Base-by-base conservation (phyloP, 1,140 invertebrate genomes). In the Drosophila littoralis region DNA sequence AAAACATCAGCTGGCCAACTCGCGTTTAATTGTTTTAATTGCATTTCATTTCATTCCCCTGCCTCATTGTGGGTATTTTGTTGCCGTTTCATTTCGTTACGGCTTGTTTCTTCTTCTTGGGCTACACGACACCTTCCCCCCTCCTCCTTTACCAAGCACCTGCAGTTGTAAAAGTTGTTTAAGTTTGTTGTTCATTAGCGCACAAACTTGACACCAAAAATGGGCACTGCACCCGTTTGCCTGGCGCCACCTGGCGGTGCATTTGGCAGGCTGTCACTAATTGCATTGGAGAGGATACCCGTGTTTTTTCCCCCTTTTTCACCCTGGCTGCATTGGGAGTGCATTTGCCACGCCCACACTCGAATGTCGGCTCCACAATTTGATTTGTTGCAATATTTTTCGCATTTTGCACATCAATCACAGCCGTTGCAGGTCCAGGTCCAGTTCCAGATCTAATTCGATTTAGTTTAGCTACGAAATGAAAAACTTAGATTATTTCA, bases 121-220 rank as follows among this genome's bases (percentile, higher is more conserved):
- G 38, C 38, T 8, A 9, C 9, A n/a, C 7, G 5, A n/a, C 13
- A 9, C 28, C 22, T 22, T 22, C 33, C 0, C 0, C 15, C 32
- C 9, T 9, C n/a, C 22, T 22, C 22, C 22, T 28, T 28, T 28
- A 4, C 22, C 28, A 28, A 15, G 10, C 32, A 10, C 8, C 60
- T 28, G 15, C 54, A 43, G 45, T 48, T 48, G 63, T 54, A 46
- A 70, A 70, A 71, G 36, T 71, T 75, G 65, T 74, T 69, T 74
- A 71, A 88, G 84, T 83, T 79, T 80, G 79, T 83, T 88, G 83
- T 83, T 83, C 83, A 88, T 88, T 88, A 88, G 83, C 82, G 75
- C 40, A 48, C 68, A 74, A 79, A 83, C 73, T 77, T 82, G 73
- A 77, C 54, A 51, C 61, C 58, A 48, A 69, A 65, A 48, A 54